phyloP scores from a whole-genome alignment of 2,888 invertebrate species.

The Dicyrtomina minuta region DNA sequence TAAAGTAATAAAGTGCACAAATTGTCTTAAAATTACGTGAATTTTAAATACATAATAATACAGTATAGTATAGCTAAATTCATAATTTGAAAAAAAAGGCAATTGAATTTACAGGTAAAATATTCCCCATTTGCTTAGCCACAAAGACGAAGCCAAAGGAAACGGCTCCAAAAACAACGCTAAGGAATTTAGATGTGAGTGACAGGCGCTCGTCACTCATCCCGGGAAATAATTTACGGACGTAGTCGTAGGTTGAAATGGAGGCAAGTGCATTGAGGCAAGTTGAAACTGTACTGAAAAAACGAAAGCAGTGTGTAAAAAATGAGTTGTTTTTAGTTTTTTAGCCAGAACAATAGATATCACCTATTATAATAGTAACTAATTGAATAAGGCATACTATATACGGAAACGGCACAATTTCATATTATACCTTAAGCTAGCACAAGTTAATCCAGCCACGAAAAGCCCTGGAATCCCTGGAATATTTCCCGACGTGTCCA shows the following conservation, averaged over 20 bases:
- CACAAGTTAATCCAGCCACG: constrained; percentile 92
- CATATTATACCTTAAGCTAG: constrained; percentile 62
- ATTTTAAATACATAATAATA: background rate
- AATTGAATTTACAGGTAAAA: constrained; percentile 56
- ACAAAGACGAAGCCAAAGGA: constrained; percentile 60
- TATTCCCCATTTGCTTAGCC: constrained; percentile 60
- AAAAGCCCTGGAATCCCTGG: constrained; percentile 85
- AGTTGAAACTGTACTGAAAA: constrained; percentile 62
- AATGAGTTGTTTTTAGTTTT: background rate
- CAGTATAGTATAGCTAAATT: background rate
- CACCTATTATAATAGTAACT: no score
- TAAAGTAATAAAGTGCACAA: background rate
- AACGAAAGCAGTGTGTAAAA: background rate
- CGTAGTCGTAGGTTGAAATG: constrained; percentile 59
- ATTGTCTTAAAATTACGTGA: background rate
- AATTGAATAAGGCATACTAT: no score
- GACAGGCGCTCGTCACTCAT: constrained; percentile 56
- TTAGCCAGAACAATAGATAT: no score
- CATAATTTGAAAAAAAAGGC: background rate
- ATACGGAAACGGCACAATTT: background rate
- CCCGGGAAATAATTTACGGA: constrained; percentile 43
- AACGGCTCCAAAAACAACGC: constrained; percentile 58
- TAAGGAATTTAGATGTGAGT: constrained; percentile 58
- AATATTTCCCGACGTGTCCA: constrained; percentile 72
- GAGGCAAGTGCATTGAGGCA: constrained; percentile 62